Conservation (phyloP, 2,797 vertebrate genomes). For the Prionace glauca region DNA sequence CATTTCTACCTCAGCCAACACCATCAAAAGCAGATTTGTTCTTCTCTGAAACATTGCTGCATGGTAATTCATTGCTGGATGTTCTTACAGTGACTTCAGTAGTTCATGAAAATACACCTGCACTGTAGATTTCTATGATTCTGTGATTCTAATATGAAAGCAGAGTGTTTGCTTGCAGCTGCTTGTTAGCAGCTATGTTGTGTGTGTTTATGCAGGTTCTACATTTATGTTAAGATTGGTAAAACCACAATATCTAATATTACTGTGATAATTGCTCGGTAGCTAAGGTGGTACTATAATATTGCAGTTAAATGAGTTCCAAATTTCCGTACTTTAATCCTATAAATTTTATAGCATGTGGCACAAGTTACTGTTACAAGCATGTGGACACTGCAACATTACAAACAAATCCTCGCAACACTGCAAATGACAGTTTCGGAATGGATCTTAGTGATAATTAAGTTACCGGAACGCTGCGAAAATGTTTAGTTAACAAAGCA, state of each 20-base stretch:
- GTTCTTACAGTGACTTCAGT: not conserved
- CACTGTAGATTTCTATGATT: too few species aligned
- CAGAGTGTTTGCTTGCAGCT: not conserved
- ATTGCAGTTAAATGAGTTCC: not conserved
- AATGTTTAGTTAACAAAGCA: not conserved
- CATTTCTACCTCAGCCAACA: not conserved
- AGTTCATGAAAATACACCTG: not conserved
- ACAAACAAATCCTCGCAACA: not conserved
- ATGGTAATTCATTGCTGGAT: not conserved
- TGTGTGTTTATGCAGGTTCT: not conserved
- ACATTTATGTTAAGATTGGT: not conserved
- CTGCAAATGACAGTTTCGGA: not conserved
- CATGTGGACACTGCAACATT: not conserved
- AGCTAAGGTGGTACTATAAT: not conserved
- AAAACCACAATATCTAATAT: not conserved
- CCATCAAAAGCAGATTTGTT: not conserved
- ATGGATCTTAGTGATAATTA: not conserved
- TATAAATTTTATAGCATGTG: not conserved
- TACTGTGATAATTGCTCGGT: not conserved
- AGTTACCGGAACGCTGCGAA: not conserved
- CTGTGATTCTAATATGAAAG: not conserved
- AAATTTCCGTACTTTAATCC: not conserved
- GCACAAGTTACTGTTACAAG: not conserved
- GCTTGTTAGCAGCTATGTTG: not conserved
- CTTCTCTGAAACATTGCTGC: not conserved